A percentile compares a stretch with the other conserved stretches of the same genome.
These are phyloP conservation scores for Bombus cullumanus DNA, from an alignment of 1,140 invertebrate genomes.

Conservation along the genomic window DNA sequence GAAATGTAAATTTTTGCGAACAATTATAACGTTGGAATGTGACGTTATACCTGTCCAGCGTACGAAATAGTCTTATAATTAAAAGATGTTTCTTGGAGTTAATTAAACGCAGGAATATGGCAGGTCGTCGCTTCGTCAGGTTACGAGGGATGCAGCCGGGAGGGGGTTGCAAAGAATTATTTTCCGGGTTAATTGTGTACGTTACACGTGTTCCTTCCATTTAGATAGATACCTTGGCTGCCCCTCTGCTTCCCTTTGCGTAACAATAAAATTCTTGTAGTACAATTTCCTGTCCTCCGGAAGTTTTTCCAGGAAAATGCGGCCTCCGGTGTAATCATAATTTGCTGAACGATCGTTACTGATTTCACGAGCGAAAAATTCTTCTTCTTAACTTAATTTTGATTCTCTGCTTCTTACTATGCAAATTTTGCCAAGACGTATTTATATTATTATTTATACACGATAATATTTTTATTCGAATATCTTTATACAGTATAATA, in stretches of 20 bases:
- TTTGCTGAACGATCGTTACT: background rate
- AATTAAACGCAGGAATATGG: constrained; percentile 70
- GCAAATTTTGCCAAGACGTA: background rate
- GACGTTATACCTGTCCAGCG: constrained; percentile 27
- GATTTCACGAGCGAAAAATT: background rate
- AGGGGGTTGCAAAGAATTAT: constrained; percentile 67
- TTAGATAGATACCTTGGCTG: constrained; percentile 47
- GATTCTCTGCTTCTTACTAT: background rate
- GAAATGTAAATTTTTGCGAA: constrained; percentile 53
- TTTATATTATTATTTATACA: no score
- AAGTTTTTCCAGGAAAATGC: background rate
- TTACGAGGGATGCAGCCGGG: background rate
- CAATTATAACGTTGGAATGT: constrained; percentile 66
- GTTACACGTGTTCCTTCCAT: constrained; percentile 61
- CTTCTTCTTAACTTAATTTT: background rate
- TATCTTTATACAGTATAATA: no score
- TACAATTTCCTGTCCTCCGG: constrained; percentile 14
- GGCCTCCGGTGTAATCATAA: background rate
- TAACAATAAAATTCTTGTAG: constrained; percentile 30
- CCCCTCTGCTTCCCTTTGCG: background rate
- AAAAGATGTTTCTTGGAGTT: constrained; percentile 75
- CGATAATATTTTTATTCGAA: no score
- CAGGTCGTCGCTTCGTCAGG: constrained; percentile 23
- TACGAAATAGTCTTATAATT: constrained; percentile 67
- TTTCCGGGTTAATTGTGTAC: constrained; percentile 72